phyloP scores from a whole-genome alignment of 2,797 vertebrate genomes.

The Enteromius afrohamiltoni region DNA sequence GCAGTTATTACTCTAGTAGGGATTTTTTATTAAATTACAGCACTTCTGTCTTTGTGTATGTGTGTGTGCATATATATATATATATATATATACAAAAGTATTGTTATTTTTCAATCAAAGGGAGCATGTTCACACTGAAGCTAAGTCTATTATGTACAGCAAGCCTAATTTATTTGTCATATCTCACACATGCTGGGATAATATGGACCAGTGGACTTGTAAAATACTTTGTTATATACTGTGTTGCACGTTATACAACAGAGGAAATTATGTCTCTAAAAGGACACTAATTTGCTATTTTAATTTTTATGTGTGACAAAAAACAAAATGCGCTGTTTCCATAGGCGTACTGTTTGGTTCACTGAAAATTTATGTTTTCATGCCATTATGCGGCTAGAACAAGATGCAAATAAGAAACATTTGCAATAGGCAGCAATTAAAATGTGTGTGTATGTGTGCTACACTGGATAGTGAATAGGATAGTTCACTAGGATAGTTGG shows the following conservation, averaged over 20 bases:
- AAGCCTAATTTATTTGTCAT: not conserved
- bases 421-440: not conserved
- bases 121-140: not conserved
- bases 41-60: too few relatives aligned
- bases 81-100: not conserved
- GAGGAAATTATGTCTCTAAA: not conserved
- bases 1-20: too few relatives aligned
- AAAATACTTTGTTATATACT: not conserved
- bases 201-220: not conserved
- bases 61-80: not conserved
- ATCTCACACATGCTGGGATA: not conserved
- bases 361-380: not conserved
- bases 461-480: too few relatives aligned
- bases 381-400: not conserved
- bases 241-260: conserved; percentile 1
- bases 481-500: too few relatives aligned
- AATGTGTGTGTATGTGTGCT: not conserved
- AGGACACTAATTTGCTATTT: not conserved
- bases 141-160: not conserved
- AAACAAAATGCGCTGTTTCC: not conserved
- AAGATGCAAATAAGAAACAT: conserved; percentile 5
- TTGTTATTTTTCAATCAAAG: not conserved
- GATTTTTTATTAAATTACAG: too few relatives aligned
- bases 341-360: not conserved
- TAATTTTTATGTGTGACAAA: not conserved